Percentiles rank a stretch among this genome's conserved stretches.
These are phyloP conservation scores for Ormyrus pomaceus DNA, from an alignment of 2,888 invertebrate species.

Conservation along the genomic window DNA sequence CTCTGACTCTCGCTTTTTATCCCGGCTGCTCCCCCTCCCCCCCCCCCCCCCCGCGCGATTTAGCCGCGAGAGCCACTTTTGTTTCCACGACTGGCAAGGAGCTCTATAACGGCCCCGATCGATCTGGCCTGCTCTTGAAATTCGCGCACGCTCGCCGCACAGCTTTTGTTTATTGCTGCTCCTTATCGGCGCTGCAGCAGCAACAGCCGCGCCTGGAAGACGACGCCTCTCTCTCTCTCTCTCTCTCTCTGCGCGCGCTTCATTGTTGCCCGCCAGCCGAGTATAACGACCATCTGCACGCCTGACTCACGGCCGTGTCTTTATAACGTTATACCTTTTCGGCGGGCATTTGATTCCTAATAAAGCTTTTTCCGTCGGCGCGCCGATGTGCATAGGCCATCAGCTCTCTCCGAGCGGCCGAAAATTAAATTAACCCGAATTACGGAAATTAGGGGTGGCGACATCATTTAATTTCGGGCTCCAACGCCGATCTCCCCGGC, in stretches of 20 bases:
- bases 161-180: constrained; percentile 30
- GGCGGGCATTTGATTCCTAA: not conserved
- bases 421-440: constrained; percentile 68
- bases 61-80: constrained; percentile 52
- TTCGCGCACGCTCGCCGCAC: constrained; percentile 54
- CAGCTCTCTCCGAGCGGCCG: constrained; percentile 19
- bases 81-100: too few species aligned
- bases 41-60: constrained; percentile 60
- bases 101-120: constrained; percentile 52
- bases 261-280: too few species aligned
- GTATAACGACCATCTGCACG: too few species aligned
- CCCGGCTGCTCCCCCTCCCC: not conserved
- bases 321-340: too few species aligned
- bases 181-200: too few species aligned
- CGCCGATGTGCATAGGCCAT: not conserved
- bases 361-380: not conserved
- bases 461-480: constrained; percentile 67
- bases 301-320: too few species aligned
- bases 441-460: constrained; percentile 67
- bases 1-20: constrained; percentile 38
- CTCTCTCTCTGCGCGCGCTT: not conserved
- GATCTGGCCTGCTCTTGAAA: constrained; percentile 56
- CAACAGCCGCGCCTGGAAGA: too few species aligned
- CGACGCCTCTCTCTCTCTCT: not conserved
- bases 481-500: constrained; percentile 36